Evolutionary conservation across 1,140 invertebrate species (phyloP), one percentile per base, ranked within the genome.

Genomic region (Heliconius congener): DNA sequence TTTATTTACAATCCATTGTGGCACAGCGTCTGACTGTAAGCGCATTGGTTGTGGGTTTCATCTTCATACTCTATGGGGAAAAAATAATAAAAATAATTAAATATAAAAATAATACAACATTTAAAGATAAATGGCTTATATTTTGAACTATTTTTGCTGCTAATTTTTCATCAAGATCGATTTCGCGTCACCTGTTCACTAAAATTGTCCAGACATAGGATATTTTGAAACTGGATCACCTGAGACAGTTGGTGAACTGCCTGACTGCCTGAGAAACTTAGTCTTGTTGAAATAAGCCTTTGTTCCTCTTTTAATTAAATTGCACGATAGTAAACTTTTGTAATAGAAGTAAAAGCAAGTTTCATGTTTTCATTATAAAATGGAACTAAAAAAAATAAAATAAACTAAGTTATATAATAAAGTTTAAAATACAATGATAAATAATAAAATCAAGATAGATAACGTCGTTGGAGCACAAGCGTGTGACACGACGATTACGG

Each of bases 181-280:
- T 86, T 85, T 81, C 78, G 78, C 80, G 81, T 85, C 87, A 86
- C 85, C 85, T 88, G 82, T 80, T 79, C 66, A 75, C 73, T 76
- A 57, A 80, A 76, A 76, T 76, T 60, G 8, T 76, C 74, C 79
- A 71, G 74, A 80, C 74, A 76, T 71, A 70, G 78, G 60, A 77
- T 83, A 85, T 88, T 89, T 88, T 83, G 86, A 85, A 89, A 86
- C 81, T 81, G 82, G 81, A 83, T 85, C 87, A 89, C 87, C 84
- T 86, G 85, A 83, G 86, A 78, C 77, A 78, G 77, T 77, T 73
- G 50, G 27, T 60, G 30, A 73, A 72, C 71, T 73, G 37, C 37
- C 71, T 66, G 73, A 78, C 72, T 52, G 55, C 50, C 46, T 78
- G 71, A 50, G 71, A 78, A 78, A 78, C 71, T 78, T 77, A 27